Percentiles rank a stretch among this genome's conserved stretches.
Evolutionary conservation across 23 tunicate species (phyloP).

Genomic region (Trididemnum nubilum): DNA sequence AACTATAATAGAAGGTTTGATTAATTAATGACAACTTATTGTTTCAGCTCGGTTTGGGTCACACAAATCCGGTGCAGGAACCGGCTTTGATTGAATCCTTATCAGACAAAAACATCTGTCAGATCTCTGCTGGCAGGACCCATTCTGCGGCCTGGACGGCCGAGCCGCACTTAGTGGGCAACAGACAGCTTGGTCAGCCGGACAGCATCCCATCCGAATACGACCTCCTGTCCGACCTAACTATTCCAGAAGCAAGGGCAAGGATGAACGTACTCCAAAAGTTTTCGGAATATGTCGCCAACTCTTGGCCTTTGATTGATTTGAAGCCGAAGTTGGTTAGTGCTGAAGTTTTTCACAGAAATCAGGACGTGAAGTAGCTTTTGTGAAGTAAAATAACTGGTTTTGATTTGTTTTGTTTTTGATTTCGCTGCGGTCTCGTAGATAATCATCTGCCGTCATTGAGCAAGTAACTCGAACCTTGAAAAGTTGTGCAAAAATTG

Average conservation of each 20-base stretch:
- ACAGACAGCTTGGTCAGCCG: constrained; percentile 69
- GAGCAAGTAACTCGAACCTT: too few species aligned
- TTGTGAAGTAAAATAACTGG: too few species aligned
- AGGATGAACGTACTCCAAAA: constrained; percentile 54
- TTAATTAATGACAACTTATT: too few species aligned
- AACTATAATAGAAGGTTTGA: too few species aligned
- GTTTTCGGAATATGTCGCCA: constrained; percentile 64
- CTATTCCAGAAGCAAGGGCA: constrained; percentile 53
- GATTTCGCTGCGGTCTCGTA: too few species aligned
- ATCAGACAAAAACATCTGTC: constrained; percentile 63
- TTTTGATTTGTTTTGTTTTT: too few species aligned
- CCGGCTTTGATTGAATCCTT: constrained; percentile 62
- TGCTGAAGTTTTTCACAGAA: too few species aligned
- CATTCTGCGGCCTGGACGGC: constrained; percentile 95
- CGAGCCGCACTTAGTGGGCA: constrained; percentile 17
- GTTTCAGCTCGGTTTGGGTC: constrained; percentile 91
- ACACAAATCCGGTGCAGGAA: constrained; percentile 71
- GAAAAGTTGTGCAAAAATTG: too few species aligned
- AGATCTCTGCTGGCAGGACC: constrained; percentile 89
- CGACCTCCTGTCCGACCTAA: constrained; percentile 47
- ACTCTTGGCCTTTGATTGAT: constrained; percentile 74
- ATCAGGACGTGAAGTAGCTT: too few species aligned
- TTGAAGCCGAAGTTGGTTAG: constrained; percentile 45
- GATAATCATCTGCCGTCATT: too few species aligned
- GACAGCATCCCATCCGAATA: constrained; percentile 78